phyloP scores from a whole-genome alignment of 2,888 invertebrate genomes.

The Lapara coniferarum region DNA sequence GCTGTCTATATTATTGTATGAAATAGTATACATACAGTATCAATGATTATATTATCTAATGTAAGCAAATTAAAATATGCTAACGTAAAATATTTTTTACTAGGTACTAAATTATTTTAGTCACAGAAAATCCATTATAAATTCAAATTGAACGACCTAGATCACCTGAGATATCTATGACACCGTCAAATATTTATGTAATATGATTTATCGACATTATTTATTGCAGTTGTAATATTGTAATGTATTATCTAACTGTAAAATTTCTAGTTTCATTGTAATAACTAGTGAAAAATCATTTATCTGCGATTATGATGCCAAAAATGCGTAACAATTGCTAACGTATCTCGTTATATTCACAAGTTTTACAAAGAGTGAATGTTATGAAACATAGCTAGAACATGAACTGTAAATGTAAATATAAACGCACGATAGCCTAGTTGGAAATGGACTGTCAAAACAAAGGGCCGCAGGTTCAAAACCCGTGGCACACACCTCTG shows the following conservation, averaged over 20 bases:
- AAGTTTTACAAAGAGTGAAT: too few relatives aligned
- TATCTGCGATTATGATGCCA: background rate
- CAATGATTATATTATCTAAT: too few relatives aligned
- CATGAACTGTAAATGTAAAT: too few relatives aligned
- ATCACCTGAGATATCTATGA: background rate
- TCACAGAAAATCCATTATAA: conserved; percentile 4
- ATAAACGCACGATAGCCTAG: too few relatives aligned
- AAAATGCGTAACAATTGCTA: background rate
- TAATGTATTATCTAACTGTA: conserved; percentile 5
- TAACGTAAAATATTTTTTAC: background rate
- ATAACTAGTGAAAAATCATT: background rate
- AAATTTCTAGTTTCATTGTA: background rate
- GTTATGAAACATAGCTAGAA: too few relatives aligned
- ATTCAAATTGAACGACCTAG: conserved; percentile 4
- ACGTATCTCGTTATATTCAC: background rate
- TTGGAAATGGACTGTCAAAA: too few relatives aligned
- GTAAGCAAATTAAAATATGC: too few relatives aligned
- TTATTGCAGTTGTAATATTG: background rate
- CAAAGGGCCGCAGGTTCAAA: too few relatives aligned
- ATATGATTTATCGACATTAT: conserved; percentile 2
- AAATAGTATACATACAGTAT: too few relatives aligned
- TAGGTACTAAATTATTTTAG: background rate
- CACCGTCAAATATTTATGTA: conserved; percentile 7
- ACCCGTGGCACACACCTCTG: too few relatives aligned
- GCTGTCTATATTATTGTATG: too few relatives aligned